Percentiles rank a stretch among this genome's conserved stretches.
Evolutionary conservation across 1,140 invertebrate genomes (phyloP).

Genomic region (Cryptotermes secundus): DNA sequence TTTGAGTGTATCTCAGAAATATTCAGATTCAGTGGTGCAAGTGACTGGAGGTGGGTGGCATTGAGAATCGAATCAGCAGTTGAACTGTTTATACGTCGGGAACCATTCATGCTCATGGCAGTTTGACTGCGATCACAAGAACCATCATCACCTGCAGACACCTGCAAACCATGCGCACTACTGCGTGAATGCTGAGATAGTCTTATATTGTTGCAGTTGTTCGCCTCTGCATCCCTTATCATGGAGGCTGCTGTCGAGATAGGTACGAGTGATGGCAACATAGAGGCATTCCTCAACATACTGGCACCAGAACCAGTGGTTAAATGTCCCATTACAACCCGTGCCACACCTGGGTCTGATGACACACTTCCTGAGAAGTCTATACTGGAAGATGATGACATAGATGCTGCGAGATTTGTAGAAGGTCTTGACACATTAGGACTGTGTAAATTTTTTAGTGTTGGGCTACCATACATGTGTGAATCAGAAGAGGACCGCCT

Average conservation of each 20-base stretch:
- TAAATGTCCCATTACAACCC: background rate
- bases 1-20: conserved; percentile 29
- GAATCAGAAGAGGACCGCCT: background rate
- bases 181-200: background rate
- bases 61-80: background rate
- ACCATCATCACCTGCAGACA: background rate
- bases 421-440: background rate
- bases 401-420: background rate
- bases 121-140: conserved; percentile 19
- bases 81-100: background rate
- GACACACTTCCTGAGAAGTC: conserved; percentile 6
- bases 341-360: background rate
- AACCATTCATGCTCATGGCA: conserved; percentile 24
- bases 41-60: conserved; percentile 22
- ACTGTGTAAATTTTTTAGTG: background rate
- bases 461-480: background rate
- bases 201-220: conserved; percentile 1
- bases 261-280: background rate
- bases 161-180: background rate
- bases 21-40: conserved; percentile 31
- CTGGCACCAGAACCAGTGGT: background rate
- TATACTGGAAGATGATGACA: background rate
- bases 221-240: background rate
- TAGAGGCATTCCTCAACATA: background rate
- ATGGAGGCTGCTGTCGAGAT: background rate